Base-by-base conservation (phyloP, 2,888 invertebrate species). In the Elegia similella region DNA sequence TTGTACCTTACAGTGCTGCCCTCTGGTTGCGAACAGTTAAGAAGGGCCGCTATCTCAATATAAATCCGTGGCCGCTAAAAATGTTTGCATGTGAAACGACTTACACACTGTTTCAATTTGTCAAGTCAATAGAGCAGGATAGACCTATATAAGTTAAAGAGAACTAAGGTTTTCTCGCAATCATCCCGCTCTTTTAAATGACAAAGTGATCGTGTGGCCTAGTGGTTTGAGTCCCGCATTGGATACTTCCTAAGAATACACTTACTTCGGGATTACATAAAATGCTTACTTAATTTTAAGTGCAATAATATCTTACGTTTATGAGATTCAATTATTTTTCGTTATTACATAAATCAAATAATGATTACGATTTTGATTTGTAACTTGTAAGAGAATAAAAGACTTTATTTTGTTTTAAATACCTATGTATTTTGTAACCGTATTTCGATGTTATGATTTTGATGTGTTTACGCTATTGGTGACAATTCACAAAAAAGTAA, bases 261-360 rank as follows among this genome's bases (percentile, higher is more conserved):
- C 34, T 8, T 34, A 38, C 3, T 1, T n/a, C n/a, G 6, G 38
- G n/a, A n/a, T 38, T 6, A 38, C 5, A 38, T 38, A 12, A 38
- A 38, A 38, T n/a, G n/a, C 38, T n/a, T 12, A 12, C 29, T 23
- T 50, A 50, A n/a, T 57, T 42, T 42, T 58, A 58, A 58, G 58
- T 58, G 60, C 60, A 58, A 60, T 59, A 57, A 60, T 58, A 62
- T 62, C 58, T 62, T 59, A 57, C 48, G 52, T 58, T 57, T 56
- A 55, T 30, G 48, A 34, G 15, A 50, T 50, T 50, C 7, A 17
- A 50, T 50, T 15, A 3, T 23, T 48, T 32, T 38, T 50, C 12
- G 44, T 46, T 34, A n/a, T 7, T 38, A 38, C 5, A 5, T 12
- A n/a, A 34, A 34, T 12, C 50, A 34, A 16, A 17, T 34, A 15